phyloP scores from a whole-genome alignment of 2,888 invertebrate species.

The Epinotia brunnichana region DNA sequence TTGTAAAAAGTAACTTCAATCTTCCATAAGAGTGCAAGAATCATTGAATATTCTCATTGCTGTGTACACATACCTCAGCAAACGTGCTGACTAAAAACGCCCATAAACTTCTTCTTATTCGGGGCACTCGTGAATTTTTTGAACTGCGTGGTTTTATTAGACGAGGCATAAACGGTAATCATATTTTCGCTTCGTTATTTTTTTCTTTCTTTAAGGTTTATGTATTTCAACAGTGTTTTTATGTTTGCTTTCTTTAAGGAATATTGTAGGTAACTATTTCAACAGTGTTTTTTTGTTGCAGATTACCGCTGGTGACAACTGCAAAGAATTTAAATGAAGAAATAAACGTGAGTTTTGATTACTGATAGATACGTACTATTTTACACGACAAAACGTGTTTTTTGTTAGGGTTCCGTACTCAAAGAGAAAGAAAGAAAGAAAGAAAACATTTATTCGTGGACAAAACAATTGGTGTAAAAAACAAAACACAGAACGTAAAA shows the following conservation, averaged over 20 bases:
- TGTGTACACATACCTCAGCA: constrained; percentile 47
- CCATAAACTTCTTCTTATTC: constrained; percentile 52
- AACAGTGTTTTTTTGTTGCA: constrained; percentile 33
- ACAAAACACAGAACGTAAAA: no score
- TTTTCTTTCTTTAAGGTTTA: not conserved
- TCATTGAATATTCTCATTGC: constrained; percentile 4
- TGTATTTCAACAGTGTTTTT: not conserved
- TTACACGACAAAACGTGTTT: no score
- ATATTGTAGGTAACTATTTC: not conserved
- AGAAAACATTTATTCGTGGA: no score
- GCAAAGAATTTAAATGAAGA: not conserved
- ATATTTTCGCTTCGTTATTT: constrained; percentile 23
- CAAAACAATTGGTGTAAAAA: no score
- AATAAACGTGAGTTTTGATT: constrained; percentile 20
- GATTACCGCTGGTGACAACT: not conserved
- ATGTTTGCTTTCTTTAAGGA: not conserved
- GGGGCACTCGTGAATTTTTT: constrained; percentile 46
- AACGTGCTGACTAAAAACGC: constrained; percentile 51
- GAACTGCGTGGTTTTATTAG: constrained; percentile 47
- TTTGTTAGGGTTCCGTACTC: no score
- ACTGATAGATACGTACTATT: not conserved
- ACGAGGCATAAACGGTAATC: constrained; percentile 40
- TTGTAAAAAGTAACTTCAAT: no score
- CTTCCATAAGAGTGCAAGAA: not conserved
- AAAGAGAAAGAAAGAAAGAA: no score